Conservation (phyloP, 2,888 invertebrate genomes). For the Drosophila lacicola region DNA sequence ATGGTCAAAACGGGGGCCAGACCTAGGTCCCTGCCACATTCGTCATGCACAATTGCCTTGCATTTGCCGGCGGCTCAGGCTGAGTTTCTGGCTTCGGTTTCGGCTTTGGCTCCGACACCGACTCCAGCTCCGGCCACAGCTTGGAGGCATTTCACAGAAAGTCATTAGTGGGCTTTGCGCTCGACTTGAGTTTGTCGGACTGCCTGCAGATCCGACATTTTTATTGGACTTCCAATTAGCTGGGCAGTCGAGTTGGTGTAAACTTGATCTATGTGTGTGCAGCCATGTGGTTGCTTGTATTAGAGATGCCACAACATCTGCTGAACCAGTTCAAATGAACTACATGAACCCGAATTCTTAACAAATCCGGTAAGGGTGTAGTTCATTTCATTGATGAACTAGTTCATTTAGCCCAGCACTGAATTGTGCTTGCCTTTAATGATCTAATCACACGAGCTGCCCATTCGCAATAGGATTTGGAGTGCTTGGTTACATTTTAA, state of each 20-base stretch:
- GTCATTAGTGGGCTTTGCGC: slow-evolving; percentile 79
- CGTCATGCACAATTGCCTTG: slow-evolving; percentile 79
- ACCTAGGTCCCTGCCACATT: slow-evolving; percentile 69
- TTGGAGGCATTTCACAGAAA: slow-evolving; percentile 72
- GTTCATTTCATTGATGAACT: not conserved
- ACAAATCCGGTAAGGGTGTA: not conserved
- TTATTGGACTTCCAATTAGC: slow-evolving; percentile 82
- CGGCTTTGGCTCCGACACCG: slow-evolving; percentile 6
- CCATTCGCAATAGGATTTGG: slow-evolving; percentile 54
- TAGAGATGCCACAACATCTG: slow-evolving; percentile 28
- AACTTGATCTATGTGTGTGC: slow-evolving; percentile 72
- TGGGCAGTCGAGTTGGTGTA: slow-evolving; percentile 64
- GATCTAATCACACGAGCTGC: slow-evolving; percentile 75
- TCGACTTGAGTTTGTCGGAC: slow-evolving; percentile 70
- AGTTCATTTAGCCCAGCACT: slow-evolving; percentile 33
- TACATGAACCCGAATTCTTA: not conserved
- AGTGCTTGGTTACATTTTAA: slow-evolving; percentile 71
- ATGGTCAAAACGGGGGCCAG: slow-evolving; percentile 13
- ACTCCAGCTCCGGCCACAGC: slow-evolving; percentile 26
- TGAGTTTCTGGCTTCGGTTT: slow-evolving; percentile 13
- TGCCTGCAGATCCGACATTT: slow-evolving; percentile 78
- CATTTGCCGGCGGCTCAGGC: slow-evolving; percentile 45
- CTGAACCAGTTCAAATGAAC: slow-evolving; percentile 4
- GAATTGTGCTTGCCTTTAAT: slow-evolving; percentile 58
- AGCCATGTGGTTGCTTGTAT: slow-evolving; percentile 19